phyloP scores from a whole-genome alignment of 2,113 vertebrate genomes.

The Ursus arctos region DNA sequence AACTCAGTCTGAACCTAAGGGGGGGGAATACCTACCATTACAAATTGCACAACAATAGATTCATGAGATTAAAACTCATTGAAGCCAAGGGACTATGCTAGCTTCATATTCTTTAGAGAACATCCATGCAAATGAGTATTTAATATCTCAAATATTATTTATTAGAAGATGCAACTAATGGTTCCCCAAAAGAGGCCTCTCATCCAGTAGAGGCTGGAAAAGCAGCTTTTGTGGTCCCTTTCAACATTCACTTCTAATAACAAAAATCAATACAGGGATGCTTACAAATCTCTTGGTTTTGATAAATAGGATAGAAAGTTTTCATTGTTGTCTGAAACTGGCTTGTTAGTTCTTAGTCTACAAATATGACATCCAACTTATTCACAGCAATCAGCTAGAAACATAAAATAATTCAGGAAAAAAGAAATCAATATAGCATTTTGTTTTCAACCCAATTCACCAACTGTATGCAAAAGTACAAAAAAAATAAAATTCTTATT shows the following conservation, averaged over 20 bases:
- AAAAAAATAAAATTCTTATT: slow-evolving; percentile 43
- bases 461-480: slow-evolving; percentile 9
- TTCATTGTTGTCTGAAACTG: slow-evolving; percentile 72
- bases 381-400: slow-evolving; percentile 68
- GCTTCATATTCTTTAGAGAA: slow-evolving; percentile 43
- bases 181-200: slow-evolving; percentile 51
- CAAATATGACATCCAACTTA: slow-evolving; percentile 65
- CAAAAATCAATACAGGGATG: slow-evolving; percentile 80
- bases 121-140: slow-evolving; percentile 32
- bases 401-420: slow-evolving; percentile 66
- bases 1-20: slow-evolving; percentile 14
- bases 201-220: slow-evolving; percentile 75
- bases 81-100: neutral
- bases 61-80: neutral
- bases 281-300: slow-evolving; percentile 81
- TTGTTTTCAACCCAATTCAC: slow-evolving; percentile 43
- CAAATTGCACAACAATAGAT: slow-evolving; percentile 18
- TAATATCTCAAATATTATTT: slow-evolving; percentile 59
- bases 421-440: slow-evolving; percentile 53
- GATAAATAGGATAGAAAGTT: slow-evolving; percentile 69
- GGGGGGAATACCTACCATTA: neutral
- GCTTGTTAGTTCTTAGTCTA: slow-evolving; percentile 23
- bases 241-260: slow-evolving; percentile 82
- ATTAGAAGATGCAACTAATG: slow-evolving; percentile 35
- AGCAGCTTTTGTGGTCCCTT: slow-evolving; percentile 77